phyloP scores from a whole-genome alignment of 2,888 invertebrate species.

The Cataglyphis rosenhaueri region DNA sequence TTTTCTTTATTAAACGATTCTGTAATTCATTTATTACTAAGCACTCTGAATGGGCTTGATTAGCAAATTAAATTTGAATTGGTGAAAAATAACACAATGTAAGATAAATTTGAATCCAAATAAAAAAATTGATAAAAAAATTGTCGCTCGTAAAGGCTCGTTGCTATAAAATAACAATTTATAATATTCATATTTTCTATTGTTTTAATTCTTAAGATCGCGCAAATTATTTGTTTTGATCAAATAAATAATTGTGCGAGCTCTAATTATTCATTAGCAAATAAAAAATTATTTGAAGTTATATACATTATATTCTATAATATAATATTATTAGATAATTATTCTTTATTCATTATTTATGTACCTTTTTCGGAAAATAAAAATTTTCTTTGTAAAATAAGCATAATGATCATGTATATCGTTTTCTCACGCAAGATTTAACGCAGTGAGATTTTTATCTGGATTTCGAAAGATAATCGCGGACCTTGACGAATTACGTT shows the following conservation, averaged over 20 bases:
- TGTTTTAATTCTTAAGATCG: not conserved
- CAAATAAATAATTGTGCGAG: not conserved
- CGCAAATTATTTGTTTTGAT: not conserved
- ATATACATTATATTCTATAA: not conserved
- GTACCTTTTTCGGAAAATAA: not conserved
- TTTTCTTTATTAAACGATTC: not conserved
- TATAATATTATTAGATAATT: not conserved
- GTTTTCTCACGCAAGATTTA: constrained; percentile 21
- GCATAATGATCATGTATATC: not conserved
- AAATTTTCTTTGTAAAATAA: not conserved
- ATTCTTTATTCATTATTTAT: not conserved
- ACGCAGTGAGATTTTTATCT: constrained; percentile 65
- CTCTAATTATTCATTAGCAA: not conserved
- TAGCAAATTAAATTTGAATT: not conserved
- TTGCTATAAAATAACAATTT: not conserved
- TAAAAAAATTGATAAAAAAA: not conserved
- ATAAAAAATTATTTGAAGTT: not conserved
- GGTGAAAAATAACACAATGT: not conserved
- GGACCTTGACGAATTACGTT: constrained; percentile 73
- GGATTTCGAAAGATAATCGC: constrained; percentile 57
- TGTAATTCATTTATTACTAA: not conserved
- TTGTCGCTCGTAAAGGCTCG: not conserved
- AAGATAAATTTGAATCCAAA: not conserved
- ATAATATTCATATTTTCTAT: not conserved
- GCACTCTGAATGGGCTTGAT: not conserved